These are phyloP conservation scores for Manis pentadactyla DNA, from an alignment of 2,797 vertebrate species.

Conservation along the genomic window DNA sequence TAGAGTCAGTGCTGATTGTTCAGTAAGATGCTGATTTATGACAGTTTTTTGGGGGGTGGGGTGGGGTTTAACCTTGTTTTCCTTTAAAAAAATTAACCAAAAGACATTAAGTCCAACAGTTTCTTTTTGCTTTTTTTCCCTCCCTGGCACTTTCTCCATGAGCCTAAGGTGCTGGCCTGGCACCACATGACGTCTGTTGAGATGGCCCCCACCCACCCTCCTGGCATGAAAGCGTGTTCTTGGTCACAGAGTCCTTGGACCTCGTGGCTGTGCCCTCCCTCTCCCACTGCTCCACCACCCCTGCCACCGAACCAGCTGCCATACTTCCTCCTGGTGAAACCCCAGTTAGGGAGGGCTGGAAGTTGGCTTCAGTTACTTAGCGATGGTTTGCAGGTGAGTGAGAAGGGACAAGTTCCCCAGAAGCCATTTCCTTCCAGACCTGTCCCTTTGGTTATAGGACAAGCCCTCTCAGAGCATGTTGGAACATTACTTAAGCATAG, in stretches of 20 bases:
- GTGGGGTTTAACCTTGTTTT: constrained; percentile 51
- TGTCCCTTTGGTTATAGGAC: neutral
- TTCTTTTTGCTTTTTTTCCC: constrained; percentile 22
- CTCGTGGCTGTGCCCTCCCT: too few relatives aligned
- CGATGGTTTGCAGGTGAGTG: neutral
- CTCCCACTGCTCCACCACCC: neutral
- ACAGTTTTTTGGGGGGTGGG: neutral
- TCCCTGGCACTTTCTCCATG: neutral
- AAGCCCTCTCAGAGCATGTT: neutral
- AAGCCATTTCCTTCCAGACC: neutral
- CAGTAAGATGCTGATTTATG: constrained; percentile 79
- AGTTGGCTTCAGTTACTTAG: neutral
- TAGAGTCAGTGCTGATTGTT: constrained; percentile 81
- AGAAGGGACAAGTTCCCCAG: neutral
- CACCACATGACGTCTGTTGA: neutral
- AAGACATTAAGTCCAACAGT: constrained; percentile 59
- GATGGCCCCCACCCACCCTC: neutral
- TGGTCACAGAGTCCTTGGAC: neutral
- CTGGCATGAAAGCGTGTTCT: neutral
- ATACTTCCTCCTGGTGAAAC: neutral
- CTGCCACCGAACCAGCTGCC: neutral
- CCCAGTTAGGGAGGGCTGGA: neutral
- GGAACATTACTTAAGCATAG: neutral
- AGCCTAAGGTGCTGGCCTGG: neutral
- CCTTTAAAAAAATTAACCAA: constrained; percentile 65